These are phyloP conservation scores for Griposia aprilina DNA, from an alignment of 2,888 invertebrate species.

Conservation along the genomic window DNA sequence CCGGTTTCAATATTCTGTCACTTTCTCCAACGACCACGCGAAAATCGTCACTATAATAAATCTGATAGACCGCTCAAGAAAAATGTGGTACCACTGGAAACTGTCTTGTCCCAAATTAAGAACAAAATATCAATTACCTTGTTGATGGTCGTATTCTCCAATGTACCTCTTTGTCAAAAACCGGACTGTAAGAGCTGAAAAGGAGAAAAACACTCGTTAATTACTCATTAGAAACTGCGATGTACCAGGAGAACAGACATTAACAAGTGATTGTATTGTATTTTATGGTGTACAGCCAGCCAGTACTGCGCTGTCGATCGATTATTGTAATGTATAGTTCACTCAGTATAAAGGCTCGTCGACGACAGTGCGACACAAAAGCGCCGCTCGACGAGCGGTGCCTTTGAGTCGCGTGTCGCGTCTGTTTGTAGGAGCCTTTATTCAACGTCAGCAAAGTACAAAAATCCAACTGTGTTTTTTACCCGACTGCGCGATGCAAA, in stretches of 20 bases:
- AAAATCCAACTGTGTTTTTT: background rate
- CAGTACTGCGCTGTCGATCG: background rate
- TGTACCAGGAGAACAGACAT: slow-evolving; percentile 3
- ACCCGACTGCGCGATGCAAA: background rate
- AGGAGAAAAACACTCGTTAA: slow-evolving; percentile 36
- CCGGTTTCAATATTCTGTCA: background rate
- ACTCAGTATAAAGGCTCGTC: background rate
- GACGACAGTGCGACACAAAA: too few relatives aligned
- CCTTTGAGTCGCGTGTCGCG: too few relatives aligned
- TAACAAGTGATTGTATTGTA: background rate
- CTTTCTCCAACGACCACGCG: background rate
- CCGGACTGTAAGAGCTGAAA: slow-evolving; percentile 95
- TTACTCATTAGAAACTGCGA: background rate
- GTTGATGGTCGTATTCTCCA: slow-evolving; percentile 98
- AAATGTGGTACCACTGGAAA: too few relatives aligned
- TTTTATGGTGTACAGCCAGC: background rate
- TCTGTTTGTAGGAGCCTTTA: too few relatives aligned
- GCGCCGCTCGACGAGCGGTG: too few relatives aligned
- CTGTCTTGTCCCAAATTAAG: background rate
- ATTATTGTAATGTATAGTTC: background rate
- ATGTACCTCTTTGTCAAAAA: slow-evolving; percentile 98
- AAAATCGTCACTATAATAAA: background rate
- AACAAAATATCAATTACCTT: slow-evolving; percentile 91
- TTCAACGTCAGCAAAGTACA: background rate
- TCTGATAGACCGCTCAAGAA: background rate